Base-by-base conservation (phyloP, 2,888 invertebrate genomes). In the Rhagonycha fulva region DNA sequence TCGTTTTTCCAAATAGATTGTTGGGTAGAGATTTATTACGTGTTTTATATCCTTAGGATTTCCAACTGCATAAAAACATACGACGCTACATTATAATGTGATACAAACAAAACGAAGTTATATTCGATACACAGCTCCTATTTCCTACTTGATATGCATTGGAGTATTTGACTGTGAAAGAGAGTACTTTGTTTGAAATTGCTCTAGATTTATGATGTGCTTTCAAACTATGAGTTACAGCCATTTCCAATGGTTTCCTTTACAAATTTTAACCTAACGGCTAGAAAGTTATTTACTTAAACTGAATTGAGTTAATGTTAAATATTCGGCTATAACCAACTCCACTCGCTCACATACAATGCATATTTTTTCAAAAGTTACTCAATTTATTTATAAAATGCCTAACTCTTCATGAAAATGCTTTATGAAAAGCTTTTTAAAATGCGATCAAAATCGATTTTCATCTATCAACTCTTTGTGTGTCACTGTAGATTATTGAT, bases 141-240 rank as follows among this genome's bases (percentile, higher is more conserved):
- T 62, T 70, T 30, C 77, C 77, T 77, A 77, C 77, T 77, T 77
- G 77, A 74, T 77, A 77, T 77, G 74, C 77, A 77, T 77, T 77
- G 74, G 70, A 72, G 74, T 72, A 70, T 72, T 77, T 74, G 72
- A 77, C 77, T 77, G 69, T 70, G 72, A 75, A 69, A 75, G 71
- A 72, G 75, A 62, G 71, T 75, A 68, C 71, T 72, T 74, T 72
- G 72, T 77, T 76, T 74, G 74, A 68, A 76, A 76, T 68, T 76
- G 68, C 28, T 70, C 47, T 30, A 61, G 72, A 77, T 77, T 76
- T 77, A 77, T 74, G 72, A 75, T 69, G 70, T 32, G 61, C 47
- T 70, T 60, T 32, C 67, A 71, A 70, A 28, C 72, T 71, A 72
- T 70, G 74, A 77, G 70, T 77, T 77, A 75, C 72, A 30, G 69